Base-by-base conservation (phyloP, 2,113 vertebrate genomes). In the Psilopogon haemacephalus region DNA sequence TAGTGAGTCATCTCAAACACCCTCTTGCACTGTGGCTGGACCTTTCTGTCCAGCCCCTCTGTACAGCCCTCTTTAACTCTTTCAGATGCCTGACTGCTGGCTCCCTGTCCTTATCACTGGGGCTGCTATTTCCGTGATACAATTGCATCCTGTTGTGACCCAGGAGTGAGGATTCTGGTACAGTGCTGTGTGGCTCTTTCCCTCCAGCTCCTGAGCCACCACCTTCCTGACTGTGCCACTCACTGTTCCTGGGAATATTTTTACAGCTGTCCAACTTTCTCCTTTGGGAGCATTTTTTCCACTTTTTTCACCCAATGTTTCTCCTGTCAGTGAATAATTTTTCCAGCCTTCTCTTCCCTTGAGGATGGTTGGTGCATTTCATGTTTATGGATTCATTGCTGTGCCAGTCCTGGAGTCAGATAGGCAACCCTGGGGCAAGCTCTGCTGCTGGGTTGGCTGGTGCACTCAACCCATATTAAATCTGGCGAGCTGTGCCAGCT, bases 221-320 rank as follows among this genome's bases (percentile, higher is more conserved):
- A 17, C 30, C 20, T 58, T 94, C 40, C 69, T 81, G 55, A 50
- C 55, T 63, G 50, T 88, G 59, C 87, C 91, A 80, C 56, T 72
- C 95, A 95, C 56, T 74, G 11, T 52, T 44, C 63, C 68, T 92
- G 75, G 91, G 82, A 76, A 80, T 89, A 71, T 93, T 95, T 92
- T 91, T 80, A 80, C 86, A 96, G 91, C 82, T 96, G 82, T 78
- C 68, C 35, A 84, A n/a, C 71, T 75, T 62, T 44, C 68, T 84
- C 63, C 78, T 87, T 63, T 70, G 89, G 74, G 74, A 93, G 32
- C 3, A 17, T 2, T 21, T 35, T 38, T 17, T 18, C 28, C 27
- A 15, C 3, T 68, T 42, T 7, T 16, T 33, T 21, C 3, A 1
- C 67, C 56, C 74, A 86, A 37, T 79, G 37, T 9, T 92, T 80